phyloP scores from a whole-genome alignment of 2,113 vertebrate genomes.

The Macquaria australasica region DNA sequence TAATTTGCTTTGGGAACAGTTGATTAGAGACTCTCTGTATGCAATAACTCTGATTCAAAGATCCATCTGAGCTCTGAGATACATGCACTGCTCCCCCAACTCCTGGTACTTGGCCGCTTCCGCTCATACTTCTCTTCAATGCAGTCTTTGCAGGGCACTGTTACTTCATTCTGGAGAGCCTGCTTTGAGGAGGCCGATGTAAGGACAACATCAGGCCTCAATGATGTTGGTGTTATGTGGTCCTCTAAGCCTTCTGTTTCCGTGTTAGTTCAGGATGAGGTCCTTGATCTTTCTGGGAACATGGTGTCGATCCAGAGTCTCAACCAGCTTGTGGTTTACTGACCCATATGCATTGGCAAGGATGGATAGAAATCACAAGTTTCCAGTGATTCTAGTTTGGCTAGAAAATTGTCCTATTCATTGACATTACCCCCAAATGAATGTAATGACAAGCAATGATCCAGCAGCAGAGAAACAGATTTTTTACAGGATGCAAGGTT shows the following conservation, averaged over 20 bases:
- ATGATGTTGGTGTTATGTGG: too few relatives aligned
- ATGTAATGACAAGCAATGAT: not conserved
- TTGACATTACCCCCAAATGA: not conserved
- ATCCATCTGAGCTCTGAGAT: too few relatives aligned
- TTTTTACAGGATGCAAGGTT: not conserved
- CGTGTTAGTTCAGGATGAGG: not conserved
- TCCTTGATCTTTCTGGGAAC: not conserved
- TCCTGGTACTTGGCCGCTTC: too few relatives aligned
- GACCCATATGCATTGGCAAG: too few relatives aligned
- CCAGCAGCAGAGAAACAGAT: not conserved
- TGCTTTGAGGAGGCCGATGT: too few relatives aligned
- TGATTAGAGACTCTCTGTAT: not conserved
- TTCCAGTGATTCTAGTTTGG: not conserved
- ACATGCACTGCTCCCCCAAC: too few relatives aligned
- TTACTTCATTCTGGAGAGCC: too few relatives aligned
- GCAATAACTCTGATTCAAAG: too few relatives aligned
- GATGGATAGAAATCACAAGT: not conserved
- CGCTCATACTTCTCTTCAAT: too few relatives aligned
- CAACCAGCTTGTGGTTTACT: too few relatives aligned
- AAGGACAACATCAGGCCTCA: too few relatives aligned
- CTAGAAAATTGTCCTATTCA: not conserved
- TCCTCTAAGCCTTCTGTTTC: not conserved
- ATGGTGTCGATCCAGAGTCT: not conserved
- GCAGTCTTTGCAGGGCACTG: too few relatives aligned
- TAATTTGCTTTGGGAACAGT: not conserved